Evolutionary conservation across 2,797 vertebrate genomes (phyloP).

Genomic region (Oryzias sinensis): DNA sequence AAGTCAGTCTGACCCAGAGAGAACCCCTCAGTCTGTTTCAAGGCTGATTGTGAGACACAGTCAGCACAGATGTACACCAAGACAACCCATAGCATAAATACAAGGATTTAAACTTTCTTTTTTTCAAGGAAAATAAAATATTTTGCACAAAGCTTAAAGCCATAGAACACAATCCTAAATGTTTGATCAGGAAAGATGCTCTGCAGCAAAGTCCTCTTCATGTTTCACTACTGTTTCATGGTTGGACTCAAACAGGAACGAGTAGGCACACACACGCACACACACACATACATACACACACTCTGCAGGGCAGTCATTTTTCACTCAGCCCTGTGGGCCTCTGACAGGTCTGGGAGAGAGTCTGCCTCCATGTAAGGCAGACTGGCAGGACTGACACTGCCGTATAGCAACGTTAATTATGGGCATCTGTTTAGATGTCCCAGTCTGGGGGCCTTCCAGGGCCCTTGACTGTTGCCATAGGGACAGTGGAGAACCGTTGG

Average conservation of each 20-base stretch:
- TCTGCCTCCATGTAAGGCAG: constrained; percentile 64
- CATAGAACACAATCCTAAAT: too few species aligned
- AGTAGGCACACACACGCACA: constrained; percentile 17
- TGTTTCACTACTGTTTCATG: too few species aligned
- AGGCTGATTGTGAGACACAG: too few species aligned
- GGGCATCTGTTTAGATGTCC: constrained; percentile 75
- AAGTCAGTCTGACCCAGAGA: too few species aligned
- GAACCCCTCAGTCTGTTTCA: too few species aligned
- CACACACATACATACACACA: constrained; percentile 23
- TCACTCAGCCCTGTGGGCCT: constrained; percentile 62
- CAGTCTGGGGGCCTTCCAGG: constrained; percentile 69
- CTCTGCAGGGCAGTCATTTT: constrained; percentile 69
- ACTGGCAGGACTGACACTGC: constrained; percentile 74
- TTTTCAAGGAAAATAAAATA: too few species aligned
- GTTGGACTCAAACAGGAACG: background rate
- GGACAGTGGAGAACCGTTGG: constrained; percentile 74
- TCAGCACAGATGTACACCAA: too few species aligned
- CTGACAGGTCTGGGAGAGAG: constrained; percentile 73
- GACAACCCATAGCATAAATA: too few species aligned
- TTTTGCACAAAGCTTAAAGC: too few species aligned
- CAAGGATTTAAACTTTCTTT: too few species aligned
- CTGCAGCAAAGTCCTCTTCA: too few species aligned
- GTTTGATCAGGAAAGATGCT: too few species aligned
- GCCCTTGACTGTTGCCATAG: constrained; percentile 80
- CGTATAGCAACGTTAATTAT: constrained; percentile 76